A percentile compares a stretch with the other conserved stretches of the same genome.
Evolutionary conservation across 2,888 invertebrate species (phyloP).

Genomic region (Rhamnusium bicolor): DNA sequence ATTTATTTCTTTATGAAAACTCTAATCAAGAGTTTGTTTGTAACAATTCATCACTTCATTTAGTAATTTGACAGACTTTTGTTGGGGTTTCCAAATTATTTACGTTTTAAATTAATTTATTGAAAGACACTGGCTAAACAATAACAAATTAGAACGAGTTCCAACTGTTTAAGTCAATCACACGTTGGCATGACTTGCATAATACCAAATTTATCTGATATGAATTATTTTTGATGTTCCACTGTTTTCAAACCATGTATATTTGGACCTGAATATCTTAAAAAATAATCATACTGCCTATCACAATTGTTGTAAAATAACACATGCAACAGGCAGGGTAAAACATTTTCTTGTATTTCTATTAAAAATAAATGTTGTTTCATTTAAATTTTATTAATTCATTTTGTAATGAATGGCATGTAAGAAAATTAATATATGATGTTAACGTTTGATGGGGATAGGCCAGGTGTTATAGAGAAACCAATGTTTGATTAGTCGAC

Average conservation of each 20-base stretch:
- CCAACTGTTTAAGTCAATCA: slow-evolving; percentile 9
- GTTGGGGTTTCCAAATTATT: slow-evolving; percentile 1
- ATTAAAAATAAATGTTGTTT: too few relatives aligned
- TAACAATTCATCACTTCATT: not conserved
- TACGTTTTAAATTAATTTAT: slow-evolving; percentile 5
- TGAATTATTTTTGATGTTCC: not conserved
- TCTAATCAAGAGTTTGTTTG: not conserved
- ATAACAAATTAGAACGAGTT: not conserved
- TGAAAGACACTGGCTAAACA: not conserved
- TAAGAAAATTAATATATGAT: too few relatives aligned
- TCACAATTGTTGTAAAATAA: not conserved
- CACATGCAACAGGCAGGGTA: not conserved
- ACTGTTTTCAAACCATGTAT: not conserved
- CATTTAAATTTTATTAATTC: too few relatives aligned
- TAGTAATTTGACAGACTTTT: not conserved
- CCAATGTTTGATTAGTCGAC: too few relatives aligned
- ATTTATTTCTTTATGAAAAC: not conserved
- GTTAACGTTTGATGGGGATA: too few relatives aligned
- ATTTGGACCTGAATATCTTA: not conserved
- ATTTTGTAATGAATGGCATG: too few relatives aligned
- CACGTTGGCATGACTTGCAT: not conserved
- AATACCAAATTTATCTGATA: not conserved
- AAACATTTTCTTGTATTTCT: too few relatives aligned
- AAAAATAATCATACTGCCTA: not conserved
- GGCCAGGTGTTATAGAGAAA: too few relatives aligned